Base-by-base conservation (phyloP, 2,888 invertebrate genomes). In the Belgica antarctica region DNA sequence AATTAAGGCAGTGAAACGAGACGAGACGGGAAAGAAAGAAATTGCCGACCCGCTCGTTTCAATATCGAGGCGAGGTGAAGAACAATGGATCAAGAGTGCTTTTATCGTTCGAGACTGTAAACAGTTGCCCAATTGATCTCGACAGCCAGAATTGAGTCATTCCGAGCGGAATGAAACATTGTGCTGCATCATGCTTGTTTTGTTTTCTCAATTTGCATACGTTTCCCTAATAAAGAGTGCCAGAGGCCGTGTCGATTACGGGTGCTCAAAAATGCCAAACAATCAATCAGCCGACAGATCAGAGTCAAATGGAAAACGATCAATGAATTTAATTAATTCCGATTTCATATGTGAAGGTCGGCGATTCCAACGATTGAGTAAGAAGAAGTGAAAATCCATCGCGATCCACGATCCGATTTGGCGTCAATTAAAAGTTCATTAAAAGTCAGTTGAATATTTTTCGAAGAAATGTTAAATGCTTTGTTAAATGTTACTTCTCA, bases 361-460 rank as follows among this genome's bases (percentile, higher is more conserved):
- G 15, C 19, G 19, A 25, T 17, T 17, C 10, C 34, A 31, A 31
- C 5, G 12, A 31, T 31, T 31, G 34, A 31, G 12, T n/a, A n/a
- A n/a, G n/a, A n/a, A n/a, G n/a, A n/a, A 41, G 41, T 41, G 2
- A n/a, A n/a, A 41, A 41, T 41, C 41, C 25, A 47, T 41, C 28
- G 25, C 7, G 47, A 65, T 47, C n/a, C 28, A 19, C 62, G 31
- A 31, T 62, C 28, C 28, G n/a, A 31, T 62, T 31, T 62, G 19
- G 31, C 15, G 63, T 63, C 65, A 65, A 65, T 65, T 65, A 65
- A 65, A 65, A 41, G 65, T 65, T 65, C 65, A 65, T 47, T 47
- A 47, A 15, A 65, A 36, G 24, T 19, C 31, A 52, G 24, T 22
- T 4, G 24, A n/a, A 10, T n/a, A n/a, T n/a, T n/a, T n/a, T n/a